These are phyloP conservation scores for Rhagophthalmus giganteus DNA, from an alignment of 2,888 invertebrate genomes.

Conservation along the genomic window DNA sequence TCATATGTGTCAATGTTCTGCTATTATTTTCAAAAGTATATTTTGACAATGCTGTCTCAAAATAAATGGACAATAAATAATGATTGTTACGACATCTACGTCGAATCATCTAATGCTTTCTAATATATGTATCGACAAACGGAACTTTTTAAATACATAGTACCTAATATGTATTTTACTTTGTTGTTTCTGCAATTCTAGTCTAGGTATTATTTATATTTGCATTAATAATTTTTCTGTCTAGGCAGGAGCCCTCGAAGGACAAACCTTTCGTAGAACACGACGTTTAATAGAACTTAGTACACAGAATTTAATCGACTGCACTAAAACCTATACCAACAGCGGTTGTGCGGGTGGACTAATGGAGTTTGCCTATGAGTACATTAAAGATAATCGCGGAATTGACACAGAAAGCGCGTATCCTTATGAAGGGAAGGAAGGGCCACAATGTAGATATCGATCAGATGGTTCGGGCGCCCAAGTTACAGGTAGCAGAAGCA, in stretches of 20 bases:
- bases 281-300: constrained; percentile 58
- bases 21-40: too few relatives aligned
- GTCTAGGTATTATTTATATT: too few relatives aligned
- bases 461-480: constrained; percentile 33
- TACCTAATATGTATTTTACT: too few relatives aligned
- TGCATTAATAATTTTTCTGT: too few relatives aligned
- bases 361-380: constrained; percentile 59
- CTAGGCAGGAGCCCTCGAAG: constrained; percentile 63
- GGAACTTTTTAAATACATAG: too few relatives aligned
- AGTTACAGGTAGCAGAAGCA: constrained; percentile 28
- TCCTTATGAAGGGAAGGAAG: constrained; percentile 55
- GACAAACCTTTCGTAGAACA: constrained; percentile 57
- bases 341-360: constrained; percentile 61
- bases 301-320: constrained; percentile 63
- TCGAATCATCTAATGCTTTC: too few relatives aligned
- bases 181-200: too few relatives aligned
- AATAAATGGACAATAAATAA: too few relatives aligned
- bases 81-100: too few relatives aligned
- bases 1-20: too few relatives aligned
- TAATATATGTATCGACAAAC: too few relatives aligned
- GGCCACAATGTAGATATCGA: constrained; percentile 34
- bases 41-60: too few relatives aligned
- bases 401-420: constrained; percentile 62
- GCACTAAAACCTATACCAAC: constrained; percentile 58
- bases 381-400: constrained; percentile 58